These are phyloP conservation scores for Apogon talboti DNA, from an alignment of 2,797 vertebrate genomes.

Conservation along the genomic window DNA sequence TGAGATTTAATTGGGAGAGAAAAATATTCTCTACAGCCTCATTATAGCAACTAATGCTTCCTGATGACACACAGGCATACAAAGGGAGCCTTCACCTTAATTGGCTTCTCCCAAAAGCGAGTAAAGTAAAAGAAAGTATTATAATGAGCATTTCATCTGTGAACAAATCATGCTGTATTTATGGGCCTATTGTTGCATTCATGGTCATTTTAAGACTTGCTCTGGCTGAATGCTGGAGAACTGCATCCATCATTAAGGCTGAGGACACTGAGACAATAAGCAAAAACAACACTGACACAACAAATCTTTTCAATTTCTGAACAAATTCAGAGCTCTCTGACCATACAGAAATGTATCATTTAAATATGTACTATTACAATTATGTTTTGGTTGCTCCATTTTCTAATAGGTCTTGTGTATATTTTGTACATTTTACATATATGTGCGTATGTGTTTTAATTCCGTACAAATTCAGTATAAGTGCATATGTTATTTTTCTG, in stretches of 20 bases:
- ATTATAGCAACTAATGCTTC: slow-evolving; percentile 40
- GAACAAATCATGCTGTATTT: background rate
- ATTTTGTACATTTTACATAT: no score
- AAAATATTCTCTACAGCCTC: slow-evolving; percentile 20
- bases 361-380: no score
- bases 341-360: no score
- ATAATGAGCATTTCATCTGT: background rate
- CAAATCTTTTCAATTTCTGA: background rate
- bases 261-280: background rate
- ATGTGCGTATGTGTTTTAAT: no score
- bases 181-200: background rate
- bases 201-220: background rate
- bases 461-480: no score
- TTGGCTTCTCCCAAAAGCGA: slow-evolving; percentile 11
- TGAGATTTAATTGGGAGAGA: slow-evolving; percentile 55
- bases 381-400: no score
- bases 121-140: slow-evolving; percentile 3
- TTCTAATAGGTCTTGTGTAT: no score
- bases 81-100: slow-evolving; percentile 19
- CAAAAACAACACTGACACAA: background rate
- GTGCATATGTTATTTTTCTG: no score
- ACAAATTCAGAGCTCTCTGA: background rate
- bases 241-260: background rate
- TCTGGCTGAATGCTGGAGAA: background rate
- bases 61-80: slow-evolving; percentile 20